Conservation (phyloP, 2,113 vertebrate species). For the Benitochromis conjunctus region DNA sequence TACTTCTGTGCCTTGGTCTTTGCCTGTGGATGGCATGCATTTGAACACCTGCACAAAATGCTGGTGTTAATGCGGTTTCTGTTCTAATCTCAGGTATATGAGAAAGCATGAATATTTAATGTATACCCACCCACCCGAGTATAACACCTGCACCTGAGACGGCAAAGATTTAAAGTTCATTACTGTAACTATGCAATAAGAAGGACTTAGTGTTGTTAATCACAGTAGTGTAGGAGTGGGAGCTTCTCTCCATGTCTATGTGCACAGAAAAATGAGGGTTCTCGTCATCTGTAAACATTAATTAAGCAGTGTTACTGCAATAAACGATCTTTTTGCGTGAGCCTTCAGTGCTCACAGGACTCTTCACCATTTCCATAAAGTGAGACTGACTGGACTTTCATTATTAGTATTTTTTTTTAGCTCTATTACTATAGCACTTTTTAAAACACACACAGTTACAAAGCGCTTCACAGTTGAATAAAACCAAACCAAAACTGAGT, state of each 20-base stretch:
- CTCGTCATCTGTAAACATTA: neutral
- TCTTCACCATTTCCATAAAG: neutral
- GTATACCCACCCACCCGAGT: neutral
- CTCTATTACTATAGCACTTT: neutral
- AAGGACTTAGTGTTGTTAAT: neutral
- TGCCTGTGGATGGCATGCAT: neutral
- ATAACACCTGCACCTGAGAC: neutral
- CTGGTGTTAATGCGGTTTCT: neutral
- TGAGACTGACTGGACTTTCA: neutral
- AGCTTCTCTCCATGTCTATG: neutral
- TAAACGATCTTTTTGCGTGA: neutral
- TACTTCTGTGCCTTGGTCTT: neutral
- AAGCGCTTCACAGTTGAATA: neutral
- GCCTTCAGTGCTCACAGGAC: neutral
- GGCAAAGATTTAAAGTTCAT: neutral
- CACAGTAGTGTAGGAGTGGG: neutral
- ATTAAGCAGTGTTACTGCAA: neutral
- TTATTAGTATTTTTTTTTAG: neutral
- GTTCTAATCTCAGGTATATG: neutral
- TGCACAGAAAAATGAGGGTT: neutral
- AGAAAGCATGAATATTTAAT: neutral
- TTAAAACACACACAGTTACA: fast-evolving
- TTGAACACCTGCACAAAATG: neutral
- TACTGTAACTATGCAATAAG: neutral
- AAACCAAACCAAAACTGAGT: neutral